A percentile compares a stretch with the other conserved stretches of the same genome.
phyloP scores from a whole-genome alignment of 1,140 invertebrate genomes.

The Heterodera schachtii region DNA sequence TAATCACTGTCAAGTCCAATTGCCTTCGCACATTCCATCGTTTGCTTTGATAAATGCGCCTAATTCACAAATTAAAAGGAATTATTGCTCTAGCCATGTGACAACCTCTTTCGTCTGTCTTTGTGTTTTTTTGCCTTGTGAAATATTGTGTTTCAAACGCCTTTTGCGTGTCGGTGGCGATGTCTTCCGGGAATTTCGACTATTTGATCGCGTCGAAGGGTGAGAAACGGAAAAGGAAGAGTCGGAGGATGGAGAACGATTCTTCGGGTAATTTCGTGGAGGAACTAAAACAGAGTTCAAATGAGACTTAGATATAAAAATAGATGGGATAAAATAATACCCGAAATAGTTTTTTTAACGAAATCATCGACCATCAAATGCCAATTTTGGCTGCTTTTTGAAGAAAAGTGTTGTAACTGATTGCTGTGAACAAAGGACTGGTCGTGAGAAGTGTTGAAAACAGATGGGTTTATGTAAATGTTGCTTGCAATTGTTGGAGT shows the following conservation, averaged over 20 bases:
- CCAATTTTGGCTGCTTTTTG: conserved; percentile 34
- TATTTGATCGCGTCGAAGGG: background rate
- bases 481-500: background rate
- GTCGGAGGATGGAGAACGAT: conserved; percentile 5
- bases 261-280: conserved; percentile 15
- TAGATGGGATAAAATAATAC: conserved; percentile 20
- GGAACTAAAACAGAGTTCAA: background rate
- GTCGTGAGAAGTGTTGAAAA: background rate
- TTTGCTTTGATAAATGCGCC: conserved; percentile 33
- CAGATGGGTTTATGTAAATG: conserved; percentile 27
- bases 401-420: background rate
- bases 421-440: background rate
- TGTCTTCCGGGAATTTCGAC: conserved; percentile 6
- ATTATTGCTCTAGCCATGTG: background rate
- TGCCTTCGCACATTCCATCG: conserved; percentile 53
- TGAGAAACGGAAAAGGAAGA: background rate
- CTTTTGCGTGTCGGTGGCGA: conserved; percentile 6
- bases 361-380: conserved; percentile 48
- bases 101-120: background rate
- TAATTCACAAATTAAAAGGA: background rate
- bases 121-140: conserved; percentile 18
- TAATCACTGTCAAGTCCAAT: conserved; percentile 53
- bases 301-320: conserved; percentile 17
- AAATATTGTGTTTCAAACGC: too few relatives aligned
- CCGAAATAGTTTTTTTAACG: conserved; percentile 38